Base-by-base conservation (phyloP, 2,113 vertebrate genomes). In the Chroicocephalus ridibundus region DNA sequence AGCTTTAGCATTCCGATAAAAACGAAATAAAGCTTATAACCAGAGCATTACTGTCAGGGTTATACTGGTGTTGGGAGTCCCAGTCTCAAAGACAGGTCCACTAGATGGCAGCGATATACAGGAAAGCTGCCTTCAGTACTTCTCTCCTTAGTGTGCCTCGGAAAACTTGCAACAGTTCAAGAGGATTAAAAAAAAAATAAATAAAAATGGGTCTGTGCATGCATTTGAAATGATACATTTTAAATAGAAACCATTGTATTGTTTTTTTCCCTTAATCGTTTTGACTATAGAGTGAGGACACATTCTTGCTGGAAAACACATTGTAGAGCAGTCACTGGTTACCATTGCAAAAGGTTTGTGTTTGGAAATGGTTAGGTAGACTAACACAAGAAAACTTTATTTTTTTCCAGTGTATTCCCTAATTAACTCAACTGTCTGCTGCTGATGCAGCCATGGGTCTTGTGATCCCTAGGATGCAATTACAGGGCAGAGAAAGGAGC, bases 21-120 rank as follows among this genome's bases (percentile, higher is more conserved):
- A 31, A 36, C 5, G 11, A 72, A 64, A 58, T 44, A 1, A 71
- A 57, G 34, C 6, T 29, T 42, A 0, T 13, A n/a, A 36, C 8
- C 5, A 3, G 40, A 44, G 13, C 19, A 1, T 55, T 5, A 1
- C 15, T 46, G 27, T 4, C 46, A 5, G 0, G 1, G 16, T 36
- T 76, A 12, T 2, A 1, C 11, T 15, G 36, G 13, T 54, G n/a
- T 1, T 18, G 46, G 22, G 22, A 69, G 61, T 31, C 68, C 68
- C 14, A 1, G 16, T 52, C 66, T 52, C 49, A n/a, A 46, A 21
- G 40, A 6, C 3, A 7, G 57, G 36, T 40, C 97, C 98, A 88
- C 98, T 98, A 98, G 98, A 92, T 98, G 98, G 98, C 98, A 98
- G 91, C 80, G 78, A 72, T 36, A 60, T 9, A 97, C 96, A 98